Evolutionary conservation across 2,113 vertebrate genomes (phyloP), one percentile per base, ranked within the genome.

Genomic region (Oryzias celebensis): DNA sequence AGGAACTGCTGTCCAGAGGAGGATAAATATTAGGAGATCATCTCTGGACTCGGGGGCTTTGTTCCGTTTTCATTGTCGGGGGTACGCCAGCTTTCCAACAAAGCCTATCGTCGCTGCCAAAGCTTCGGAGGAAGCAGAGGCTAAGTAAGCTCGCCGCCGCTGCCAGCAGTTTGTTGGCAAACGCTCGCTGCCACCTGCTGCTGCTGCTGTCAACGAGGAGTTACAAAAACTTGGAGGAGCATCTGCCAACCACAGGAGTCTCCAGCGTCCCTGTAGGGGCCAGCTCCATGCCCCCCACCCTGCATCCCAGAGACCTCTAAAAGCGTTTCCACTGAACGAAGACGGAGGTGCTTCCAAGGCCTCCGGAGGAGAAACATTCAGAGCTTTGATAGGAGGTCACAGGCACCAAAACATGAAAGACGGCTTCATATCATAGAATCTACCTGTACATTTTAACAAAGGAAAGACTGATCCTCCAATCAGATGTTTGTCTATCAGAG

Each of bases 121-220:
- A 50, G 26, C 81, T 76, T 71, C 77, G 82, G 78, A 72, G 54
- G 55, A 80, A 78, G 85, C 79, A 70, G 53, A 78, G 79, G 83
- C 81, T 85, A 87, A 84, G 79, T 80, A 84, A 80, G 85, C 79
- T 6, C 56, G 45, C 48, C 17, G 41, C 58, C 10, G 46, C 73
- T 80, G 85, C 85, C 85, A 85, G 81, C 79, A 82, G 62, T 60
- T 80, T 84, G 71, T 84, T 87, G 85, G 85, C 85, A 85, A 57
- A 63, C 41, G 72, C 47, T 44, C 44, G 58, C n/a, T 67, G 58
- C 79, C 85, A 87, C 85, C 85, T 87, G 85, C 85, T 79, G 81
- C 79, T 79, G 81, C 79, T 45, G 77, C 81, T 85, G 73, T 71
- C 54, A 62, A 81, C 75, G 81, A 62, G 78, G 41, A 47, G 68